Evolutionary conservation across 2,797 vertebrate species (phyloP), one percentile per base, ranked within the genome.

Genomic region (Leptodactylus fallax): DNA sequence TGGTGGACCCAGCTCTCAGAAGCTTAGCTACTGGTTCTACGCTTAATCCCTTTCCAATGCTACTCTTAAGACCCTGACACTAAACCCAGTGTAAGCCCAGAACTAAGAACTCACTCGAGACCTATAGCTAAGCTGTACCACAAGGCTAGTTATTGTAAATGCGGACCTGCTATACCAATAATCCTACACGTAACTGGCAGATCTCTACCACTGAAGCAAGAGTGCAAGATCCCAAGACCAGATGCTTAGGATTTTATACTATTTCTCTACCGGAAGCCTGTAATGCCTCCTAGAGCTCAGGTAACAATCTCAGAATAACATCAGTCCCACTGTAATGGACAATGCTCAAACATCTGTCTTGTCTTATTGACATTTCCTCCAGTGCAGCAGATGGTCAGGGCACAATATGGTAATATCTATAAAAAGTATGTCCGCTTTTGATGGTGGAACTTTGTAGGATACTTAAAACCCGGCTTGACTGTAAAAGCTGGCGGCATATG

Each of bases 101-200:
- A 14, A 53, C 55, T 82, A 81, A 87, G 72, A 87, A 76, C 84
- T 85, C 79, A 82, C 79, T 76, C 86, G 79, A 61, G 79, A 81
- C 78, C 85, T 87, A 87, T 81, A 87, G 86, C 69, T 87, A 87
- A 87, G 86, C 86, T 72, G 71, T 25, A 51, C 53, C 86, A 87
- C 86, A 77, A 87, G 79, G 60, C 69, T 56, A 53, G 53, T 82
- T 87, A 87, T 36, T 63, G 71, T 85, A 61, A 61, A 74, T 81
- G 53, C 79, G 25, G 45, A 74, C 23, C 21, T 81, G 65, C 78
- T 65, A 81, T 87, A 51, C 55, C 36, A 36, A 87, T 81, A 87
- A 87, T 61, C 67, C 67, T 81, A 36, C 56, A 71, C 58, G 81
- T 49, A 36, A 60, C 67, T 72, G 9, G 81, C n/a, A 55, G 78